Evolutionary conservation across 2,888 invertebrate genomes (phyloP).

Genomic region (Auanema freiburgensis): DNA sequence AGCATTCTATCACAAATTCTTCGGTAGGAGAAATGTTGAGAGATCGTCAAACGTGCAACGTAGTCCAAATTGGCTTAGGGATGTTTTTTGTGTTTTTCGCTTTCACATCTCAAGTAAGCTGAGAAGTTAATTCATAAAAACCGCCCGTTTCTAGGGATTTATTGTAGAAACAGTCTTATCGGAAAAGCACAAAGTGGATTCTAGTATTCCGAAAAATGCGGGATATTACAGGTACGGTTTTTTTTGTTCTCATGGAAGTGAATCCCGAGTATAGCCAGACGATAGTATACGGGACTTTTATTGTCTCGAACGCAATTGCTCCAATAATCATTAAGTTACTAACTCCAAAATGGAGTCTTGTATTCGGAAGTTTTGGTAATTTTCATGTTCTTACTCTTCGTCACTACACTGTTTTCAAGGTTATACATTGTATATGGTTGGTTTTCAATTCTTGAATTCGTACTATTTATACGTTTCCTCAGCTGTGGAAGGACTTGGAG

Average conservation of each 20-base stretch:
- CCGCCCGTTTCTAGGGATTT: constrained; percentile 17
- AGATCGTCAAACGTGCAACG: constrained; percentile 15
- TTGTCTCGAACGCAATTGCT: constrained; percentile 23
- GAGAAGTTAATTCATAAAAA: background rate
- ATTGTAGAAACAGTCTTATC: constrained; percentile 29
- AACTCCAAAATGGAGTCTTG: constrained; percentile 21
- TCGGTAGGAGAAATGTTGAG: background rate
- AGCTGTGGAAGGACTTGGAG: constrained; percentile 20
- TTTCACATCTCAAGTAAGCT: constrained; percentile 18
- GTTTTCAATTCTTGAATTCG: constrained; percentile 24
- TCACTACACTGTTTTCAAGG: background rate
- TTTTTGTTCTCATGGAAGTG: background rate
- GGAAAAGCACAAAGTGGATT: constrained; percentile 17
- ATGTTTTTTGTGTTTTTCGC: constrained; percentile 21
- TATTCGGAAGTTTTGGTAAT: constrained; percentile 19
- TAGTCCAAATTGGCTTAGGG: constrained; percentile 18
- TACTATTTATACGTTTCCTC: constrained; percentile 26
- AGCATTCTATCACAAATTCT: no score
- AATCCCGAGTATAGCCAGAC: constrained; percentile 22
- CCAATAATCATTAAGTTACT: constrained; percentile 21
- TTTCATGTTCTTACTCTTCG: background rate
- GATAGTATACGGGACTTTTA: constrained; percentile 27
- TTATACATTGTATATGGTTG: constrained; percentile 26
- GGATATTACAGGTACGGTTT: constrained; percentile 23
- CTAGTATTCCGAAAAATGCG: constrained; percentile 21